Evolutionary conservation across 1,140 invertebrate genomes (phyloP).

Genomic region (Aricia agestis): DNA sequence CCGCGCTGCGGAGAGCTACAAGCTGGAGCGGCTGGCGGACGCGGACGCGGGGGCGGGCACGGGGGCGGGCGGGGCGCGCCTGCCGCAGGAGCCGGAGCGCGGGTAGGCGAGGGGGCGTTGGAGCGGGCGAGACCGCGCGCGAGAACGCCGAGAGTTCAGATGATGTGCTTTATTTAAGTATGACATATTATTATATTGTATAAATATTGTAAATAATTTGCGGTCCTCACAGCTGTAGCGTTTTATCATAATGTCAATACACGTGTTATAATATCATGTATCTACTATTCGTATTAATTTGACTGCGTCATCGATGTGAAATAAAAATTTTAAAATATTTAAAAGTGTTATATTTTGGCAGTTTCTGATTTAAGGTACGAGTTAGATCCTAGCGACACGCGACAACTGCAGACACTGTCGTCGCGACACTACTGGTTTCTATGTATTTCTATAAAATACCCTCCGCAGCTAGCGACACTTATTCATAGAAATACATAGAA

Average conservation of each 20-base stretch:
- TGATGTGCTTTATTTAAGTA: background rate
- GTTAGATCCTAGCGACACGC: too few relatives aligned
- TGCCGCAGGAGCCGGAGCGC: slow-evolving; percentile 33
- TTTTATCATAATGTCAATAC: background rate
- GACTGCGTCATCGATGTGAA: background rate
- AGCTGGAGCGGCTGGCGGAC: slow-evolving; percentile 78
- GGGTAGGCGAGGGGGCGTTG: slow-evolving; percentile 31
- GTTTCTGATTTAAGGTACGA: too few relatives aligned
- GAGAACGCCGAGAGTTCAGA: slow-evolving; percentile 6
- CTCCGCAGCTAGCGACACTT: too few relatives aligned
- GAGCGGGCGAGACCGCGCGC: slow-evolving; percentile 22
- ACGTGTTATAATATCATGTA: background rate
- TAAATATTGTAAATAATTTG: slow-evolving; percentile 1
- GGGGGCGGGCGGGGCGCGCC: slow-evolving; percentile 31
- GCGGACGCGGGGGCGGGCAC: slow-evolving; percentile 32
- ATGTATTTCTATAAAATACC: too few relatives aligned
- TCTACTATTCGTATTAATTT: background rate
- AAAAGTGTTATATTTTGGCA: background rate
- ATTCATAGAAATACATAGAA: too few relatives aligned
- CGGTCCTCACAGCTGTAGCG: background rate
- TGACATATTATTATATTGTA: background rate
- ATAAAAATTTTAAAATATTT: background rate
- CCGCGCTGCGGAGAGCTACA: slow-evolving; percentile 80
- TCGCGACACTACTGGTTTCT: too few relatives aligned
- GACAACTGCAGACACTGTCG: too few relatives aligned